Conservation (phyloP, 1,140 invertebrate species). For the Diuraphis noxia region DNA sequence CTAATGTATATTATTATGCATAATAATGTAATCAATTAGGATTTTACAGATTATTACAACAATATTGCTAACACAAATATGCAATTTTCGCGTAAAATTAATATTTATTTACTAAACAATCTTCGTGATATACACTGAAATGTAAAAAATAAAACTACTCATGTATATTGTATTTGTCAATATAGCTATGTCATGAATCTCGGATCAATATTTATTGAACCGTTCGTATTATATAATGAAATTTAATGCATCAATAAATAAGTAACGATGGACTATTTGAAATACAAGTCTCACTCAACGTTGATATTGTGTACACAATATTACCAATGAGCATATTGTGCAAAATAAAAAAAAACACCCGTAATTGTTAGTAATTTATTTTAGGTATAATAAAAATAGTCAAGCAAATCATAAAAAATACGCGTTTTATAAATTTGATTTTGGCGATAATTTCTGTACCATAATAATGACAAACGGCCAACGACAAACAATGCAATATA, state of each 20-base stretch:
- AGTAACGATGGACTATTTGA: not conserved
- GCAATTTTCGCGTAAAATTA: not conserved
- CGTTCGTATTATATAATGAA: not conserved
- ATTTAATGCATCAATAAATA: conserved; percentile 16
- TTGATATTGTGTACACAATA: not conserved
- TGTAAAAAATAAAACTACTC: not conserved
- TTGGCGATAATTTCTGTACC: not conserved
- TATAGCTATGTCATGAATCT: not conserved
- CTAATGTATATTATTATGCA: not conserved
- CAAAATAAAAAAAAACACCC: not conserved
- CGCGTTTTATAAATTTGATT: not conserved
- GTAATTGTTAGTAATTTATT: not conserved
- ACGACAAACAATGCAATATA: not conserved
- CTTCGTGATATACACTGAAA: not conserved
- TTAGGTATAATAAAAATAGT: not conserved
- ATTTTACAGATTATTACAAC: not conserved
- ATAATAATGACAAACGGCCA: not conserved
- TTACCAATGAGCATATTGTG: not conserved
- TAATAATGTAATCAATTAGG: not conserved
- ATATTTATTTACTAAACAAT: not conserved
- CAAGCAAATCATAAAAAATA: not conserved
- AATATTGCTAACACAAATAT: not conserved
- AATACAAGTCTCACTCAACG: not conserved
- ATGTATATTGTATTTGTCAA: not conserved
- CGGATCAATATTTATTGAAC: not conserved